Evolutionary conservation across 2,888 invertebrate species (phyloP).

Genomic region (Dione vanillae): DNA sequence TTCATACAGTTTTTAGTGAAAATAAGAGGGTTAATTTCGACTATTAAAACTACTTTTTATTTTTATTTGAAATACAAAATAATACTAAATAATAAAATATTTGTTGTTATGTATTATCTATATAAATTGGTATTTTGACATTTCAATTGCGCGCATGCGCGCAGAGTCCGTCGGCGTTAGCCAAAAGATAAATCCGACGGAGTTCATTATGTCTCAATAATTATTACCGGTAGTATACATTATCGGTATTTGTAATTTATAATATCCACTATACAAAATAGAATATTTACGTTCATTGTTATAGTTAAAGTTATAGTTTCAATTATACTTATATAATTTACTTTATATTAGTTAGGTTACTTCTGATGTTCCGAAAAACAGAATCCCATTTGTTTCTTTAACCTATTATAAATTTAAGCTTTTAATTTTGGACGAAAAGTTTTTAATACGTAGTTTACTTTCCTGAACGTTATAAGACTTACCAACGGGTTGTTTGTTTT

Average conservation of each 20-base stretch:
- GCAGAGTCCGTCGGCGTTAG: slow-evolving; percentile 32
- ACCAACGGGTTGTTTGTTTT: not conserved
- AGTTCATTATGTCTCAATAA: slow-evolving; percentile 10
- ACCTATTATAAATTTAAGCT: no score
- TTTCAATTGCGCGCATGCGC: slow-evolving; percentile 38
- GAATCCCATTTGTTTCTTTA: no score
- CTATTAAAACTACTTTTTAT: not conserved
- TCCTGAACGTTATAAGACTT: not conserved
- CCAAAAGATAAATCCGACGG: slow-evolving; percentile 38
- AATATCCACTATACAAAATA: not conserved
- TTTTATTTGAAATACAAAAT: not conserved
- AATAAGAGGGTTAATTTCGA: not conserved
- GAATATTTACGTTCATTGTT: not conserved
- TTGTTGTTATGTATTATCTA: slow-evolving; percentile 4
- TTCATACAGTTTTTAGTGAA: not conserved
- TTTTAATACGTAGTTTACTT: not conserved
- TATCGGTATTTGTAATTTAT: slow-evolving; percentile 17
- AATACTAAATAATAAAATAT: slow-evolving; percentile 10
- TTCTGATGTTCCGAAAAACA: not conserved
- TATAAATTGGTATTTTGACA: slow-evolving; percentile 23
- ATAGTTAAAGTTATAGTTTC: not conserved
- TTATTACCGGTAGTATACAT: slow-evolving; percentile 1
- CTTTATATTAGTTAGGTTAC: not conserved
- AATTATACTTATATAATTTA: not conserved
- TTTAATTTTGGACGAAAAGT: not conserved